Percentiles rank a stretch among this genome's conserved stretches.
Conservation (phyloP, 2,888 invertebrate species). For the Latheticus oryzae region DNA sequence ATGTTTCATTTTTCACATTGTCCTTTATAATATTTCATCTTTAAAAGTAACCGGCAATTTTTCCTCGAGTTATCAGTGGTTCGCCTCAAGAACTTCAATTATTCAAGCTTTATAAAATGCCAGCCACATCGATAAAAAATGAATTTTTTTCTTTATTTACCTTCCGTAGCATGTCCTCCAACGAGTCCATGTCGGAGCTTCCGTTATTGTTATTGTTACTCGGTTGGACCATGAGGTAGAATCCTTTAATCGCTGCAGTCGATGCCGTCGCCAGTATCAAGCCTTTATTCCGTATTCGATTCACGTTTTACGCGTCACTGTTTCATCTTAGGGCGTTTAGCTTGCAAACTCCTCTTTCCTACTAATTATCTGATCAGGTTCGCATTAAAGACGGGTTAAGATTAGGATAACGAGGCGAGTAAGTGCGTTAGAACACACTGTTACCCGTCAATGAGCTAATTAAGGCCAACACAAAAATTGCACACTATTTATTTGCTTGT, state of each 20-base stretch:
- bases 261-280: conserved; percentile 36
- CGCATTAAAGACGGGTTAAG: conserved; percentile 29
- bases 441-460: too few relatives aligned
- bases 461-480: too few relatives aligned
- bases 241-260: conserved; percentile 41
- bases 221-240: conserved; percentile 63
- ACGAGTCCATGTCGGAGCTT: conserved; percentile 66
- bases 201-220: conserved; percentile 65
- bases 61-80: conserved; percentile 24
- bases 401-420: conserved; percentile 31
- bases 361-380: conserved; percentile 34
- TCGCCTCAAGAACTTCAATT: conserved; percentile 12
- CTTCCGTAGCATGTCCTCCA: conserved; percentile 66
- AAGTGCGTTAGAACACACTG: conserved; percentile 23
- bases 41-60: conserved; percentile 1
- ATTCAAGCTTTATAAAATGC: conserved; percentile 26
- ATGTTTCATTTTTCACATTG: conserved; percentile 2
- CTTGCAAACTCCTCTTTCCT: conserved; percentile 12
- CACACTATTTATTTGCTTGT: too few relatives aligned
- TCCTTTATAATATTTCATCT: neutral
- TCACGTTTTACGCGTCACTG: conserved; percentile 38
- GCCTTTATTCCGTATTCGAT: conserved; percentile 20
- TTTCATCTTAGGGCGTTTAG: conserved; percentile 34
- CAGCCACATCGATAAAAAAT: conserved; percentile 13
- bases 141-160: conserved; percentile 48